Conservation (phyloP, 2,888 invertebrate genomes). For the Orthonevra nobilis region DNA sequence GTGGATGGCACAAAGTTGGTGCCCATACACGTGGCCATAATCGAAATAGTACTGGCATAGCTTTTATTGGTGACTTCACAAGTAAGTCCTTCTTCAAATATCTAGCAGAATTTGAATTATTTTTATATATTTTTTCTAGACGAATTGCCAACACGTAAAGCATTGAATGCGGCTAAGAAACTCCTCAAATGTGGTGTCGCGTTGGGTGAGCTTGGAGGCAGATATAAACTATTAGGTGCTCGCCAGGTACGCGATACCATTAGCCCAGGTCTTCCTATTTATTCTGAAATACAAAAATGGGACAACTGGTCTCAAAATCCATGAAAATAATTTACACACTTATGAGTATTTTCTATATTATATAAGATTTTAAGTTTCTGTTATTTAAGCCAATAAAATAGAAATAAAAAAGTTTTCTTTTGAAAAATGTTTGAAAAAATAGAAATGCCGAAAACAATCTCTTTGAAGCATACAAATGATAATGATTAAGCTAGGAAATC, state of each 20-base stretch:
- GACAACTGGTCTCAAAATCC: conserved; percentile 75
- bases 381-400: no score
- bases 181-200: conserved; percentile 80
- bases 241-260: conserved; percentile 79
- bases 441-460: no score
- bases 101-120: no score
- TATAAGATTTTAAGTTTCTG: no score
- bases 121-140: no score
- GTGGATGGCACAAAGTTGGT: conserved; percentile 84
- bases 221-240: conserved; percentile 80
- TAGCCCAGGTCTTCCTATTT: conserved; percentile 81
- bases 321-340: background rate
- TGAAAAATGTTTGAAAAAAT: no score
- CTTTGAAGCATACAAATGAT: no score
- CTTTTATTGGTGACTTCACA: conserved; percentile 82
- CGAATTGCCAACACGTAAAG: conserved; percentile 77
- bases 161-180: conserved; percentile 78
- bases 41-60: conserved; percentile 83
- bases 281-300: conserved; percentile 81
- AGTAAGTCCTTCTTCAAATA: conserved; percentile 78
- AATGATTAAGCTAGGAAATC: no score
- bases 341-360: no score
- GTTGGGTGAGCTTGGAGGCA: conserved; percentile 77
- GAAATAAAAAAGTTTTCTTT: no score
- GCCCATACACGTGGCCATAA: conserved; percentile 84